Evolutionary conservation across 2,113 vertebrate genomes (phyloP), one percentile per base, ranked within the genome.

Genomic region (Turnix velox): DNA sequence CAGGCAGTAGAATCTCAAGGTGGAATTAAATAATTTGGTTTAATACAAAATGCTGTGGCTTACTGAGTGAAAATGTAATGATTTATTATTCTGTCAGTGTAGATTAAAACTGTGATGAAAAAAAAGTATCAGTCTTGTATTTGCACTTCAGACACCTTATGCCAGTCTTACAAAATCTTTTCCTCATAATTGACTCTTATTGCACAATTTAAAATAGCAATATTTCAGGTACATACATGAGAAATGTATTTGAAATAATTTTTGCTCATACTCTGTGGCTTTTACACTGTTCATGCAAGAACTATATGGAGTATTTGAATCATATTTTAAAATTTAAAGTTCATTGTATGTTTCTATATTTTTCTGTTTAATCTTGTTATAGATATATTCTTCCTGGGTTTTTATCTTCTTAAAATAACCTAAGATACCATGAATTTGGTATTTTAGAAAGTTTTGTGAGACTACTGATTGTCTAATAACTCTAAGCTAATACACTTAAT

Each of bases 321-420:
- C 25, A 10, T 68, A 23, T 84, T 71, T 92, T 51, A 55, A 63
- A 78, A 30, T 61, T 87, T 92, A 17, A 69, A 92, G 51, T 76
- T 87, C 12, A 48, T 75, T 76, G 5, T 43, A 5, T 69, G 14
- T 67, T 49, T 84, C 33, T 88, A 9, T 5, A 10, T 71, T 88
- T 18, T 40, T 91, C 30, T 28, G 48, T 55, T 33, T 45, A 83
- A 77, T 33, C 7, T 45, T 92, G 42, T 52, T 91, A 37, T 43
- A 88, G 57, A 23, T 28, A 10, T 43, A 20, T 62, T 68, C 67
- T 68, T 13, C 31, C 14, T 42, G 17, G 17, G 7, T 52, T 45
- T 88, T 66, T 78, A 55, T 93, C 27, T 75, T 92, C 78, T 93
- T 58, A 88, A 86, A 90, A 90, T 35, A n/a, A 79, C 43, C 13